Percentiles rank a stretch among this genome's conserved stretches.
Evolutionary conservation across 2,797 vertebrate species (phyloP).

Genomic region (Capromys pilorides): DNA sequence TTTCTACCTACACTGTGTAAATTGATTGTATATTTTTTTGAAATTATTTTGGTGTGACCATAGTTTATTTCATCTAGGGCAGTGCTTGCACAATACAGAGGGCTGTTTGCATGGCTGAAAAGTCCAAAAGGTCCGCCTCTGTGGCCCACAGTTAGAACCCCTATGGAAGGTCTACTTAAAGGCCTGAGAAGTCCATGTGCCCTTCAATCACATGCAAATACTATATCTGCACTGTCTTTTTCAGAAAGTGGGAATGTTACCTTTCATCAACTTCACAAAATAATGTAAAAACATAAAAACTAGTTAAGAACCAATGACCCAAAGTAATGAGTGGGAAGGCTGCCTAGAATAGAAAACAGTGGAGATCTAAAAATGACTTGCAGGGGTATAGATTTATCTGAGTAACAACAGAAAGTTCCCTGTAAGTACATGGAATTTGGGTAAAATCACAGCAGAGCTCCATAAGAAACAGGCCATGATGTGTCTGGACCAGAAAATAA

Average conservation of each 20-base stretch:
- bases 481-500: not conserved
- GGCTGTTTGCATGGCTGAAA: not conserved
- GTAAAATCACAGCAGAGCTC: conserved; percentile 8
- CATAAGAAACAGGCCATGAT: not conserved
- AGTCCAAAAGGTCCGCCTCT: not conserved
- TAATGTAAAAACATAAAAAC: not conserved
- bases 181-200: not conserved
- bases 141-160: not conserved
- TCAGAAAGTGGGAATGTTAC: not conserved
- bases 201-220: not conserved
- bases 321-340: not conserved
- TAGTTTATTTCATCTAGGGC: not conserved
- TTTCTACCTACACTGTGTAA: not conserved
- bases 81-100: not conserved
- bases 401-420: conserved; percentile 35
- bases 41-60: not conserved
- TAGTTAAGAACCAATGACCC: not conserved
- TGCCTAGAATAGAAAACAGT: not conserved
- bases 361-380: not conserved
- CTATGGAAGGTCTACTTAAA: not conserved
- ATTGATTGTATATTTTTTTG: not conserved
- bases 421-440: not conserved
- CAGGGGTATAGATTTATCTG: not conserved
- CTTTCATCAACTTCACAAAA: conserved; percentile 38
- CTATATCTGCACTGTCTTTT: not conserved